A percentile compares a stretch with the other conserved stretches of the same genome.
phyloP scores from a whole-genome alignment of 2,888 invertebrate genomes.

The Ferdinandea cuprea region DNA sequence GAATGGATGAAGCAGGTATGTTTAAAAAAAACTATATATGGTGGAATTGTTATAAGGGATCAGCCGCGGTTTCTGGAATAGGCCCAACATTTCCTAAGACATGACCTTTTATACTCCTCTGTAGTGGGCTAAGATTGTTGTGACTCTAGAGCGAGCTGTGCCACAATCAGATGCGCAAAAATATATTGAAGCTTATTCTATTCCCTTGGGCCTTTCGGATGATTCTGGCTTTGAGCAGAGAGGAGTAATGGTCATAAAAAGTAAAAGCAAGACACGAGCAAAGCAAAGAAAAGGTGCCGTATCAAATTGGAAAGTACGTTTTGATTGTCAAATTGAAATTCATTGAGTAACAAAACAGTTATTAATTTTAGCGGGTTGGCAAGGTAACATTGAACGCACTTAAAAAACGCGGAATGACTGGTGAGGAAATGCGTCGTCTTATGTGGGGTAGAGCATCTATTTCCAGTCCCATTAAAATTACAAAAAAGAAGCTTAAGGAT shows the following conservation, averaged over 20 bases:
- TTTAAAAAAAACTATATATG: too few relatives aligned
- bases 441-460: constrained; percentile 97
- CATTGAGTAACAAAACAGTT: neutral
- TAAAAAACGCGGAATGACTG: constrained; percentile 92
- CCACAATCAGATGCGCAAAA: constrained; percentile 94
- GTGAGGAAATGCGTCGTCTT: constrained; percentile 91
- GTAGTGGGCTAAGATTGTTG: constrained; percentile 99
- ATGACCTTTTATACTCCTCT: too few relatives aligned
- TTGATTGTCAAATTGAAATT: too few relatives aligned
- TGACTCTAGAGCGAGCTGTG: constrained; percentile 96
- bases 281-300: constrained; percentile 98
- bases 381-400: constrained; percentile 93
- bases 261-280: constrained; percentile 97
- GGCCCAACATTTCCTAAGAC: too few relatives aligned
- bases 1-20: constrained; percentile 97
- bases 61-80: too few relatives aligned
- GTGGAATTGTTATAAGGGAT: too few relatives aligned
- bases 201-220: constrained; percentile 93
- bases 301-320: constrained; percentile 96
- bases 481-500: constrained; percentile 84
- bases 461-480: constrained; percentile 91
- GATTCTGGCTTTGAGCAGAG: constrained; percentile 93
- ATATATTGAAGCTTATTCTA: constrained; percentile 97
- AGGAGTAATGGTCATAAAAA: constrained; percentile 99
- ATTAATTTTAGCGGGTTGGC: constrained; percentile 87